Conservation (phyloP, 2,113 vertebrate species). For the Pithys albifrons region DNA sequence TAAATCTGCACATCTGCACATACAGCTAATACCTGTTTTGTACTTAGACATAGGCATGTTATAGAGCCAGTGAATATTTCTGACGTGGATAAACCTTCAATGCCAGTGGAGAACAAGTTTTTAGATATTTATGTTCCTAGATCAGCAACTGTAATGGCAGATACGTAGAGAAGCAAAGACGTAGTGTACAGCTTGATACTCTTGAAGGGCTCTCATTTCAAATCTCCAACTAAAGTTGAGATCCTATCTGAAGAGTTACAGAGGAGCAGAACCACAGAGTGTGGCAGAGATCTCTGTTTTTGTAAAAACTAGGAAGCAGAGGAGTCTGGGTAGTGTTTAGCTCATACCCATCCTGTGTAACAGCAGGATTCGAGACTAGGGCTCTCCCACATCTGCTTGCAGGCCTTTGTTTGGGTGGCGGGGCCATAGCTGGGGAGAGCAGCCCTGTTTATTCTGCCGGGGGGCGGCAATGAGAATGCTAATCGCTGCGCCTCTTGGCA, state of each 20-base stretch:
- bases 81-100: background rate
- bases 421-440: background rate
- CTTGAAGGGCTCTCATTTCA: background rate
- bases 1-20: background rate
- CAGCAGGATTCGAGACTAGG: background rate
- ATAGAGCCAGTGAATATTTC: background rate
- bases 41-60: background rate
- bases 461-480: background rate
- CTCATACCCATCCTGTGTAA: background rate
- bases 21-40: background rate
- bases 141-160: background rate
- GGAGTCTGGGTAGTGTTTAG: background rate
- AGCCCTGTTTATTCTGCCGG: background rate
- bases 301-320: background rate
- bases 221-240: background rate
- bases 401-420: background rate
- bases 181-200: accelerated
- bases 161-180: background rate
- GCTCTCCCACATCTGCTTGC: background rate
- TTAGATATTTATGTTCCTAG: accelerated
- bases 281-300: background rate
- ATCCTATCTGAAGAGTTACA: background rate
- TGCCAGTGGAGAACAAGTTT: background rate
- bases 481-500: background rate
- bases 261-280: accelerated